These are phyloP conservation scores for Pseudomugil gertrudae DNA, from an alignment of 2,797 vertebrate genomes.

Conservation along the genomic window DNA sequence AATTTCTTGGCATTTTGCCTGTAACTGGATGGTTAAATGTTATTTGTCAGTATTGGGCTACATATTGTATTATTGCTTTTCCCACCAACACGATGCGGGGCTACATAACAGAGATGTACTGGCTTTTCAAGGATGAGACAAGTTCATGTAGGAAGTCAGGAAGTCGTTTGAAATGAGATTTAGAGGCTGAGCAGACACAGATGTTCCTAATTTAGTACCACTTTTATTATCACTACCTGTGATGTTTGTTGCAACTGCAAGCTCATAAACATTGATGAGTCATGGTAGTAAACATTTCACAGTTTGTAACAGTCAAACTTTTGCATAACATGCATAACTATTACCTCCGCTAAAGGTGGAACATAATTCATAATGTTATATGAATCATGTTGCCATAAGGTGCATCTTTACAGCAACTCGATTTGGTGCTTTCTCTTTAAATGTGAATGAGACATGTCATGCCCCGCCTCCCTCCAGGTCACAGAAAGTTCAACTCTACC, in stretches of 20 bases:
- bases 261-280: not conserved
- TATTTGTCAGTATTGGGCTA: not conserved
- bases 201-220: not conserved
- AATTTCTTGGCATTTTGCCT: not conserved
- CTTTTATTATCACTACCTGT: not conserved
- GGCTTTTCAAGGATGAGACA: not conserved
- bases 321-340: not conserved
- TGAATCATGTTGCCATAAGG: no score
- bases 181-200: not conserved
- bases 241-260: not conserved
- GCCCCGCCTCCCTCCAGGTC: no score
- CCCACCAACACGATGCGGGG: not conserved
- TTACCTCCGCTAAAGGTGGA: no score
- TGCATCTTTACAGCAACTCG: no score
- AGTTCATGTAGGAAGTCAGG: not conserved
- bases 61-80: not conserved
- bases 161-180: constrained; percentile 1
- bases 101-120: not conserved
- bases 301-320: not conserved
- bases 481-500: no score
- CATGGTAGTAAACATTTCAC: not conserved
- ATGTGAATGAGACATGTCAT: no score
- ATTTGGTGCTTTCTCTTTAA: no score
- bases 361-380: no score
- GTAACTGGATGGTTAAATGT: not conserved